Conservation (phyloP, 2,797 vertebrate species). For the Oreonectes daqikongensis region DNA sequence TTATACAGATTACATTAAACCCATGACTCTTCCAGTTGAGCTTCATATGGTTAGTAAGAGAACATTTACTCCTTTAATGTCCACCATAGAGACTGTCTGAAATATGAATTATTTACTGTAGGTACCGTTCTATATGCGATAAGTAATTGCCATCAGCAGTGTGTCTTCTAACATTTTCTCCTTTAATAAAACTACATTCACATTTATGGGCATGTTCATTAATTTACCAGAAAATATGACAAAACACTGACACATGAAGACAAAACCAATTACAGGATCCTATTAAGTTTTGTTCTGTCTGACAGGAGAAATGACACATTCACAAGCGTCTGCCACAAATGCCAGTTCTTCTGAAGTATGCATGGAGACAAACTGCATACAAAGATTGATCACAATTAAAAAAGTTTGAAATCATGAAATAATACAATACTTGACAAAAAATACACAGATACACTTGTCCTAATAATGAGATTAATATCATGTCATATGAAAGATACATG, state of each 20-base stretch:
- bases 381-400: background rate
- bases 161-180: background rate
- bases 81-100: background rate
- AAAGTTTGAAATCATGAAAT: background rate
- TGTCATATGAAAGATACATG: conserved; percentile 37
- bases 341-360: background rate
- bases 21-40: too few species aligned
- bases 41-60: background rate
- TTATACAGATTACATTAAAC: too few species aligned
- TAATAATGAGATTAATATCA: conserved; percentile 62
- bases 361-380: background rate
- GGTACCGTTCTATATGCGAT: background rate
- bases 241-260: conserved; percentile 25
- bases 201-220: conserved; percentile 28
- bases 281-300: conserved; percentile 39
- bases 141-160: background rate
- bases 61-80: background rate
- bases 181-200: conserved; percentile 28
- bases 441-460: conserved; percentile 3
- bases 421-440: background rate
- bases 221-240: conserved; percentile 27
- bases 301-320: conserved; percentile 52
- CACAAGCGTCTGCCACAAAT: conserved; percentile 6
- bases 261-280: conserved; percentile 39
- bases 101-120: too few species aligned